A percentile compares a stretch with the other conserved stretches of the same genome.
Evolutionary conservation across 1,140 invertebrate species (phyloP).

Genomic region (Penaeus vannamei): DNA sequence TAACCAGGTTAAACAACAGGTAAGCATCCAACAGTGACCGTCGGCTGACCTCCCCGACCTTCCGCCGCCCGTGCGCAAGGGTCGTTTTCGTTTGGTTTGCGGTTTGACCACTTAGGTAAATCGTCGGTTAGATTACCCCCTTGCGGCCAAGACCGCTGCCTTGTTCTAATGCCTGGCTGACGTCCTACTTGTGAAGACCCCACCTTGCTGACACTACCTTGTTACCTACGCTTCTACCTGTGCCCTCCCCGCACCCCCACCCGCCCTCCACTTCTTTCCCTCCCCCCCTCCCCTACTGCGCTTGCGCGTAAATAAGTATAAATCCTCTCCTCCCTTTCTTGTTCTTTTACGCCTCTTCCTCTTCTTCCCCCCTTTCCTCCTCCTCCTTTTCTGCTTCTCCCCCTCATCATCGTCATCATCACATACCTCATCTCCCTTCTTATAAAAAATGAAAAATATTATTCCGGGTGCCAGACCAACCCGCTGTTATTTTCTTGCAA

Average conservation of each 20-base stretch:
- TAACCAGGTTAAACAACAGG: slow-evolving; percentile 54
- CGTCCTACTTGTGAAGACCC: slow-evolving; percentile 59
- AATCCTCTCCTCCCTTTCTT: not conserved
- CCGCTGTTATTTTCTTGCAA: too few species aligned
- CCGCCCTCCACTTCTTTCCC: not conserved
- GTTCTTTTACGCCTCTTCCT: not conserved
- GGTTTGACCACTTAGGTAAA: slow-evolving; percentile 64
- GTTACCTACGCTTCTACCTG: slow-evolving; percentile 46
- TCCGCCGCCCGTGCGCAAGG: slow-evolving; percentile 23
- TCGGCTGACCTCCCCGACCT: slow-evolving; percentile 8
- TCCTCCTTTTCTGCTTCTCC: not conserved
- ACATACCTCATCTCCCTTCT: not conserved
- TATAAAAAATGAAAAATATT: not conserved
- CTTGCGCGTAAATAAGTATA: not conserved
- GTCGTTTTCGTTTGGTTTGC: slow-evolving; percentile 43
- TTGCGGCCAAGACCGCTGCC: slow-evolving; percentile 59
- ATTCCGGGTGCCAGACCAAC: not conserved
- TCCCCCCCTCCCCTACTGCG: not conserved
- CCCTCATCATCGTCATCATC: not conserved
- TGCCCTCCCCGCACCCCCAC: slow-evolving; percentile 7
- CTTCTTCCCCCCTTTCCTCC: not conserved
- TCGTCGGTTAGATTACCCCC: slow-evolving; percentile 64
- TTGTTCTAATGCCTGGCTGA: slow-evolving; percentile 65
- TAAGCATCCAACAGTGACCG: slow-evolving; percentile 36
- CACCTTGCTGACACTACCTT: slow-evolving; percentile 62